Conservation (phyloP, 2,797 vertebrate species). For the Poecilia wingei region DNA sequence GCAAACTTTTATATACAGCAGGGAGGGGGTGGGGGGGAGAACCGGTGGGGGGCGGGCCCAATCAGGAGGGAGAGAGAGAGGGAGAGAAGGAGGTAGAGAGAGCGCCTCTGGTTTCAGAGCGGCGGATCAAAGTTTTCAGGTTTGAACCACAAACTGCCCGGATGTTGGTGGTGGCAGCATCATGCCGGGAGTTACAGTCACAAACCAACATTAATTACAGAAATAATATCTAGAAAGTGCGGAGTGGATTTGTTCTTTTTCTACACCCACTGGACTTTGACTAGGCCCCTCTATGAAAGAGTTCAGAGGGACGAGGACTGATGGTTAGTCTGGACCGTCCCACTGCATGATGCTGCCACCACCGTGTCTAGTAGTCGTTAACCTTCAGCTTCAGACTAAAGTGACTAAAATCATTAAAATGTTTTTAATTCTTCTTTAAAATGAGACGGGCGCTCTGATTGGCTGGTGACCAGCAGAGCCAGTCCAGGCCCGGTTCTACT, state of each 20-base stretch:
- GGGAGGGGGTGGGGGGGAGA: slow-evolving; percentile 17
- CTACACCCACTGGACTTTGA: neutral
- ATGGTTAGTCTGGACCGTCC: neutral
- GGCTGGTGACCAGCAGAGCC: no score
- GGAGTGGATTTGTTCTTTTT: neutral
- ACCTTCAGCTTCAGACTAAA: neutral
- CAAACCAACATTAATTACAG: neutral
- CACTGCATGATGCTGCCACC: neutral
- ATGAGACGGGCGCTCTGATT: neutral
- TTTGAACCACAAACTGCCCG: no score
- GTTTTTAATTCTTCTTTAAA: neutral
- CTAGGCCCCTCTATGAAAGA: neutral
- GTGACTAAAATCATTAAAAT: neutral
- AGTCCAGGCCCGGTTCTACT: neutral
- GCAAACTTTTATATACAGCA: slow-evolving; percentile 79
- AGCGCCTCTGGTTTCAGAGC: no score
- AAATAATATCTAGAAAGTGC: neutral
- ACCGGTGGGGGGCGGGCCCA: slow-evolving; percentile 64
- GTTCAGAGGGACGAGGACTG: no score
- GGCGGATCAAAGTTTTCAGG: no score
- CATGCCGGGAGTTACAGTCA: neutral
- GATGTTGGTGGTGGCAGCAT: neutral
- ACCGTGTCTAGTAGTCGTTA: neutral
- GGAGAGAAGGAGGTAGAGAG: no score
- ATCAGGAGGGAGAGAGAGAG: slow-evolving; percentile 46